Evolutionary conservation across 2,113 vertebrate genomes (phyloP).

Genomic region (Montifringilla adamsi): DNA sequence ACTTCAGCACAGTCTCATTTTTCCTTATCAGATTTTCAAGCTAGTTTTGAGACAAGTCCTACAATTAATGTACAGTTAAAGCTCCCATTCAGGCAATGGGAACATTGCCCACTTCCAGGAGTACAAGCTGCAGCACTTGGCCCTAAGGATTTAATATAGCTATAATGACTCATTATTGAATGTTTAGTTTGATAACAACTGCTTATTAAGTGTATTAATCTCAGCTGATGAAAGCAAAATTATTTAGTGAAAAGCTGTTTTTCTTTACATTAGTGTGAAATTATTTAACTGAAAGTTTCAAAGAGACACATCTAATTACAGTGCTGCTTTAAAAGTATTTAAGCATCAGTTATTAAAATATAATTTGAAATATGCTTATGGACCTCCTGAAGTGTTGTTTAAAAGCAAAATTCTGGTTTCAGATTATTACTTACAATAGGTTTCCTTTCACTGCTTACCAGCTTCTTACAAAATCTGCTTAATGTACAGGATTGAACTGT

Average conservation of each 20-base stretch:
- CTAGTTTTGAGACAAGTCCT: background rate
- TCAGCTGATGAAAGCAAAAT: conserved; percentile 32
- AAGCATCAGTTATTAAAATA: conserved; percentile 46
- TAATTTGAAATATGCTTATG: conserved; percentile 38
- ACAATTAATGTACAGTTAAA: background rate
- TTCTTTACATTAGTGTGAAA: conserved; percentile 36
- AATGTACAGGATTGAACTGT: background rate
- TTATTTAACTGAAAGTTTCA: conserved; percentile 49
- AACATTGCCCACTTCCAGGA: background rate
- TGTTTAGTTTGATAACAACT: conserved; percentile 36
- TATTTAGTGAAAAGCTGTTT: conserved; percentile 33
- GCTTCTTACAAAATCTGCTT: conserved; percentile 7
- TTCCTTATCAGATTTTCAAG: background rate
- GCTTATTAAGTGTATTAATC: conserved; percentile 49
- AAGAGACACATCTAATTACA: conserved; percentile 41
- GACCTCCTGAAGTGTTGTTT: background rate
- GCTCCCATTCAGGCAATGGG: background rate
- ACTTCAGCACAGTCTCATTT: background rate
- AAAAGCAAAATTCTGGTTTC: conserved; percentile 29
- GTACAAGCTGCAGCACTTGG: conserved; percentile 10
- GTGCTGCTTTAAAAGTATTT: conserved; percentile 38
- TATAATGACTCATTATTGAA: conserved; percentile 41
- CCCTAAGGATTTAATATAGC: background rate
- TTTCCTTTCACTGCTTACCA: conserved; percentile 21
- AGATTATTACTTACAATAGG: background rate